Evolutionary conservation across 2,113 vertebrate species (phyloP).

Genomic region (Heterotilapia buettikoferi): DNA sequence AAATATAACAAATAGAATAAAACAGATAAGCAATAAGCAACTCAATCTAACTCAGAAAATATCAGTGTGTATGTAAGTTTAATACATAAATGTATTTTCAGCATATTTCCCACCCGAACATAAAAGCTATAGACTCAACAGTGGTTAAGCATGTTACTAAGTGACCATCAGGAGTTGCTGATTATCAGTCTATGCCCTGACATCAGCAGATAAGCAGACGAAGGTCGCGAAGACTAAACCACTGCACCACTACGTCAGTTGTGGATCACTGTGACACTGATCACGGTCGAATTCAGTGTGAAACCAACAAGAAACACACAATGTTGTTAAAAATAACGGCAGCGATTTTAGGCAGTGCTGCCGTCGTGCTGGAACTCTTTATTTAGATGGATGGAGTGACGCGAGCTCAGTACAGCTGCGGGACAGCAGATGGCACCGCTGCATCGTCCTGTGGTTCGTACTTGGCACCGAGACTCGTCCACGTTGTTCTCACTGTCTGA

Average conservation of each 20-base stretch:
- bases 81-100: not conserved
- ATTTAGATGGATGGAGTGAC: not conserved
- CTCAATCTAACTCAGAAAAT: not conserved
- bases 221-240: not conserved
- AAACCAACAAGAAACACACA: not conserved
- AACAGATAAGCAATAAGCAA: not conserved
- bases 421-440: slow-evolving; percentile 73
- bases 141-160: not conserved
- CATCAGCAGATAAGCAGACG: not conserved
- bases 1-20: not conserved
- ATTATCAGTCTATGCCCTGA: not conserved
- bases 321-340: not conserved
- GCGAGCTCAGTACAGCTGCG: not conserved
- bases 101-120: not conserved
- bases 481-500: slow-evolving; percentile 70
- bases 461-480: slow-evolving; percentile 53
- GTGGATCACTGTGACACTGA: not conserved
- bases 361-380: not conserved
- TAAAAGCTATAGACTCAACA: not conserved
- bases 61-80: not conserved
- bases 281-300: not conserved
- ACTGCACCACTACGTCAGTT: not conserved
- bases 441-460: slow-evolving; percentile 19
- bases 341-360: not conserved
- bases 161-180: not conserved